A percentile compares a stretch with the other conserved stretches of the same genome.
phyloP scores from a whole-genome alignment of 2,888 invertebrate species.

The Nomada lathburiana region DNA sequence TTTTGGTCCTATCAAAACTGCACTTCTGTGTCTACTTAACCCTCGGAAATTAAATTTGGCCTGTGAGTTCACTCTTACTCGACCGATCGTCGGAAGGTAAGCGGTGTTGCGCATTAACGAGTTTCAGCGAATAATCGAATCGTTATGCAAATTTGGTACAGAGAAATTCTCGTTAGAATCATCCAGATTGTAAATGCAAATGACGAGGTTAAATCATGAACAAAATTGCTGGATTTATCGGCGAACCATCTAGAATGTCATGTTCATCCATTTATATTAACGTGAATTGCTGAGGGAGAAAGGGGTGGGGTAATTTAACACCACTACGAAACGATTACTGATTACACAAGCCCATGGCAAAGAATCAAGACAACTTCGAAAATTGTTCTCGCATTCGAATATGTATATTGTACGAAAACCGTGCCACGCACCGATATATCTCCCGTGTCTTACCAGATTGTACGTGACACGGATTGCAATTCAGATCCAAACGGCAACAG shows the following conservation, averaged over 20 bases:
- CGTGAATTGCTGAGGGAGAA: neutral
- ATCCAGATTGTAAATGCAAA: constrained; percentile 32
- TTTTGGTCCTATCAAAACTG: neutral
- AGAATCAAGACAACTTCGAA: constrained; percentile 31
- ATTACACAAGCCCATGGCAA: constrained; percentile 21
- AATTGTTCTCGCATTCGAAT: constrained; percentile 16
- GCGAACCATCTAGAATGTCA: constrained; percentile 5
- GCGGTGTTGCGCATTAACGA: constrained; percentile 3
- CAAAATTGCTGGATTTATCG: constrained; percentile 49
- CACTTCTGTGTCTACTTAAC: neutral
- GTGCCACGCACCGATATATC: constrained; percentile 28
- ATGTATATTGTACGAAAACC: constrained; percentile 13
- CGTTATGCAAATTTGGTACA: constrained; percentile 36
- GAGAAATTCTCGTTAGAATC: constrained; percentile 26
- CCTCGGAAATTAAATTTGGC: constrained; percentile 8
- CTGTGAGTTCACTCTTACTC: neutral
- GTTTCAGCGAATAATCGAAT: neutral
- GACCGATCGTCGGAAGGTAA: neutral
- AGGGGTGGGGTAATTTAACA: neutral
- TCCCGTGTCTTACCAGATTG: constrained; percentile 7
- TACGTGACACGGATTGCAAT: constrained; percentile 37
- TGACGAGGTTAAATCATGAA: neutral
- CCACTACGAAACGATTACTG: constrained; percentile 3
- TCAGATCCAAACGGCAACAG: constrained; percentile 10
- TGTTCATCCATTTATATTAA: neutral